These are phyloP conservation scores for Lissocephala sabroskyi DNA, from an alignment of 2,888 invertebrate genomes.

Conservation along the genomic window DNA sequence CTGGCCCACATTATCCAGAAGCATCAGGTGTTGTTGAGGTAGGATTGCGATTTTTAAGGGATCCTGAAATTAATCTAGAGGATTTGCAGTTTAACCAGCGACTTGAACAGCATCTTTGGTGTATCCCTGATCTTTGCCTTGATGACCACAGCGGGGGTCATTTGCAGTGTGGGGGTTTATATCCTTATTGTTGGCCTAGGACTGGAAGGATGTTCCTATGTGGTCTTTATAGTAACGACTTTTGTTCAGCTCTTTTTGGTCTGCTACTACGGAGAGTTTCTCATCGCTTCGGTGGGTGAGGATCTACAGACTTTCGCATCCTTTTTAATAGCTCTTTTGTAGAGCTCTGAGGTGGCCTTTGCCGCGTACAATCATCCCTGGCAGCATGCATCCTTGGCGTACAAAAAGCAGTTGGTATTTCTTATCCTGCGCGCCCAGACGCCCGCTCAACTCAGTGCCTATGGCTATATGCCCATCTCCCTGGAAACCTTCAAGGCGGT, in stretches of 20 bases:
- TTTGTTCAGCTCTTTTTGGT: constrained; percentile 25
- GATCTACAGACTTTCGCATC: background rate
- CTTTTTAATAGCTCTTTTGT: background rate
- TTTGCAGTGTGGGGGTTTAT: constrained; percentile 29
- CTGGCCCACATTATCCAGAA: constrained; percentile 25
- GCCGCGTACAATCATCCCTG: constrained; percentile 52
- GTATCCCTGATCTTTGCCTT: constrained; percentile 30
- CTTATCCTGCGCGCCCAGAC: constrained; percentile 50
- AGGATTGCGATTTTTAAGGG: constrained; percentile 8
- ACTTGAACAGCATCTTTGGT: constrained; percentile 31
- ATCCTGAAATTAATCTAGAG: background rate
- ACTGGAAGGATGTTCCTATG: constrained; percentile 23
- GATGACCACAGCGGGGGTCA: constrained; percentile 23
- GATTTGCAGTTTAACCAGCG: constrained; percentile 26
- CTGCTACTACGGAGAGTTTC: constrained; percentile 31
- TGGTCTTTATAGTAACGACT: constrained; percentile 21
- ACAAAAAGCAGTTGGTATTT: constrained; percentile 47
- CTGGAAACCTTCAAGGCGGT: constrained; percentile 54
- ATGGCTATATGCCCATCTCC: constrained; percentile 48
- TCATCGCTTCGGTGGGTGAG: constrained; percentile 1
- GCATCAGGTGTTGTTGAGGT: constrained; percentile 12
- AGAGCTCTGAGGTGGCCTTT: constrained; percentile 45
- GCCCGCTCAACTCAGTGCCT: constrained; percentile 42
- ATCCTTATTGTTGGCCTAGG: constrained; percentile 21
- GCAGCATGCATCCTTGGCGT: constrained; percentile 43